Evolutionary conservation across 1,140 invertebrate species (phyloP).

Genomic region (Thaumetopoea pityocampa): DNA sequence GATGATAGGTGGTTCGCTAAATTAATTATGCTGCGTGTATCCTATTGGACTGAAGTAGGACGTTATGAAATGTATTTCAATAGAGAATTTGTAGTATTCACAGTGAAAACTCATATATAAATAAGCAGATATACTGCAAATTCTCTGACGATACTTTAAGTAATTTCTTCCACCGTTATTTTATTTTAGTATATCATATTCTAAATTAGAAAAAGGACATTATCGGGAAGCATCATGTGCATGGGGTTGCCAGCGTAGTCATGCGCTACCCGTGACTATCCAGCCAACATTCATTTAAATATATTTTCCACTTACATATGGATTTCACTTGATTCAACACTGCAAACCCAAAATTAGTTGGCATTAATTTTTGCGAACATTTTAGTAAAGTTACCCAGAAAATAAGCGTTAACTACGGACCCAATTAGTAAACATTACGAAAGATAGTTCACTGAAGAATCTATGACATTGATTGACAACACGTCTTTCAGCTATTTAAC

Average conservation of each 20-base stretch:
- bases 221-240: conserved; percentile 57
- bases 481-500: too few relatives aligned
- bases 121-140: conserved; percentile 32
- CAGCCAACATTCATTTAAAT: conserved; percentile 62
- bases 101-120: conserved; percentile 14
- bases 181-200: conserved; percentile 15
- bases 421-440: conserved; percentile 30
- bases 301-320: conserved; percentile 65
- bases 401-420: conserved; percentile 26
- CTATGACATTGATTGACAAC: too few relatives aligned
- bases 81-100: conserved; percentile 26
- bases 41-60: conserved; percentile 31
- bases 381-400: conserved; percentile 43
- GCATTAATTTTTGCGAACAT: conserved; percentile 42
- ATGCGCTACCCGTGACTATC: conserved; percentile 68
- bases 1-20: conserved; percentile 58
- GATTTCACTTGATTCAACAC: conserved; percentile 70
- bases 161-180: conserved; percentile 17
- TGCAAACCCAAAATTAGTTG: conserved; percentile 72
- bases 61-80: conserved; percentile 20
- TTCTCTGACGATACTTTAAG: conserved; percentile 29
- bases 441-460: too few relatives aligned
- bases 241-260: conserved; percentile 52
- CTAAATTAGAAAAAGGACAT: conserved; percentile 21
- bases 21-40: conserved; percentile 53